Base-by-base conservation (phyloP, 1,140 invertebrate genomes). In the Drosophila suzukii region DNA sequence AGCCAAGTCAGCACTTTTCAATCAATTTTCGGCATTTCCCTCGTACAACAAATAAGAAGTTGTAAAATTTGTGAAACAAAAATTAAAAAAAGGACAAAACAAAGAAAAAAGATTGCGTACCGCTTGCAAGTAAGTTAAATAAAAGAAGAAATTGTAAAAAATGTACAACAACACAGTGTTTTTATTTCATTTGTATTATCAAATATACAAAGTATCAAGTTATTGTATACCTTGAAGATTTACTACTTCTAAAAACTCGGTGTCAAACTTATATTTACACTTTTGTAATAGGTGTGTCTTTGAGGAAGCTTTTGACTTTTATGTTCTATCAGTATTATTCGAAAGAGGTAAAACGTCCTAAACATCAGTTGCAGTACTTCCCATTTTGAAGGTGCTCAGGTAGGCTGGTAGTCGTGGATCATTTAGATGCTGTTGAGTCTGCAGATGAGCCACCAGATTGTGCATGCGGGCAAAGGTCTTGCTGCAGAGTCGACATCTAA, bases 401-500 rank as follows among this genome's bases (percentile, higher is more conserved):
- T 86, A 88, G 27, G 17, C 63, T 6, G 65, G 43, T 3, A 75
- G 65, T 24, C 77, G 71, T 0, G 91, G 90, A 72, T 92, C 90
- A 62, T 91, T 92, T 4, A 74, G 27, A 59, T 92, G 91, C 32
- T 78, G 78, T 60, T 91, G 82, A 0, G 92, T 92, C 30, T 92
- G 89, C 34, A 92, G 36, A 56, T 92, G 91, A 6, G 88, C 83
- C 12, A 90, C 61, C 36, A 92, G 54, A 58, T 92, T 92, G 75
- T 92, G 92, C 17, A 57, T 72, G 0, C 92, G 88, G 0, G 91
- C 75, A 58, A 92, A 92, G 32, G 75, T 58, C 56, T 91, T 92
- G 4, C 65, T 75, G 54, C 92, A 92, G 11, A 88, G 58, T 24
- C 54, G 76, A 54, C 92, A 92, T 15, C 85, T 88, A 7, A 6